Conservation (phyloP, 2,113 vertebrate species). For the Burhinus oedicnemus region DNA sequence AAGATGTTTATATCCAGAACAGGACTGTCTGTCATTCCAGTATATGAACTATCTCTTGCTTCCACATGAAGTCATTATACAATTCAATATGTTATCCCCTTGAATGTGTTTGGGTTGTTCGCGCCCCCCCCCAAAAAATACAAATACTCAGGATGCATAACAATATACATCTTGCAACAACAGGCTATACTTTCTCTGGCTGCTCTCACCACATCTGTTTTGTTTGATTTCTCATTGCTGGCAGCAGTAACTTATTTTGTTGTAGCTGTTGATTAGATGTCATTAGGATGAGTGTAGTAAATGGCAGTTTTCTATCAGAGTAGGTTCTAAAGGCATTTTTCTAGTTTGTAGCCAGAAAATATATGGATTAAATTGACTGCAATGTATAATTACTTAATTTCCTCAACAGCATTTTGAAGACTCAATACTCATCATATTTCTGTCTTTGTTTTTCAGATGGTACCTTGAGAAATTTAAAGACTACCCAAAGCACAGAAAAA, state of each 20-base stretch:
- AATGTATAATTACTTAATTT: neutral
- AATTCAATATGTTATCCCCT: neutral
- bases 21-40: neutral
- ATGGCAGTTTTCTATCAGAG: neutral
- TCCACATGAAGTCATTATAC: neutral
- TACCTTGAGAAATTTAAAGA: slow-evolving; percentile 93
- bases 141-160: neutral
- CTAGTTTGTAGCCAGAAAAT: neutral
- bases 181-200: neutral
- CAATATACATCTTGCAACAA: neutral
- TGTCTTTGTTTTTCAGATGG: slow-evolving; percentile 83
- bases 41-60: neutral
- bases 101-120: neutral
- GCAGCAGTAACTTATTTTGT: neutral
- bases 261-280: neutral
- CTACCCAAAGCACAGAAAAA: slow-evolving; percentile 90
- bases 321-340: neutral
- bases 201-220: neutral
- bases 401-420: neutral
- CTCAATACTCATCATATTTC: neutral
- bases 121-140: too few species aligned
- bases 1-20: neutral
- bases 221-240: neutral
- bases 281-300: neutral
- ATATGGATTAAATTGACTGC: neutral